These are phyloP conservation scores for Trichomalopsis sarcophagae DNA, from an alignment of 1,140 invertebrate species.

Conservation along the genomic window DNA sequence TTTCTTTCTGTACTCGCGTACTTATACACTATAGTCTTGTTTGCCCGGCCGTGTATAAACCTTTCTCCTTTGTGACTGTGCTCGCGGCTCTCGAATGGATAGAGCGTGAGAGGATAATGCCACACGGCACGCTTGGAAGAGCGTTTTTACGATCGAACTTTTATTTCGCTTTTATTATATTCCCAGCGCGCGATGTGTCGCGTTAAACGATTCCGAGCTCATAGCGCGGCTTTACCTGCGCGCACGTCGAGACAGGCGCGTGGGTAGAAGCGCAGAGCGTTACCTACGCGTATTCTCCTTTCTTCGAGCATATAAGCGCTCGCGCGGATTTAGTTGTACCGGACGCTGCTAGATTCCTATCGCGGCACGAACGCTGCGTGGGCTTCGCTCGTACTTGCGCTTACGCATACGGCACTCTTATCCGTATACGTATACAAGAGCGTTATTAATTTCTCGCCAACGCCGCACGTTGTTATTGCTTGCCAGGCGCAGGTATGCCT, in stretches of 20 bases:
- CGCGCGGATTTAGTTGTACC: slow-evolving; percentile 35
- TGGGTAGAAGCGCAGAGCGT: background rate
- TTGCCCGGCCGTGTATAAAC: background rate
- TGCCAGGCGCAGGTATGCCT: background rate
- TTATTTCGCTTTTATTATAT: background rate
- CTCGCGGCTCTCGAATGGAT: background rate
- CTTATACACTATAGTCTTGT: background rate
- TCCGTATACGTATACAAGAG: background rate
- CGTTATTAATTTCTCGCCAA: background rate
- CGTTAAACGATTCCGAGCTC: too few relatives aligned
- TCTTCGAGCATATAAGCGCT: background rate
- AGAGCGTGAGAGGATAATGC: background rate
- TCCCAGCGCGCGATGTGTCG: background rate
- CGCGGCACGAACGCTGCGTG: background rate
- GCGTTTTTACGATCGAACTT: background rate
- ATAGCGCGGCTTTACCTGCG: background rate
- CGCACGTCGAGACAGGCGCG: background rate
- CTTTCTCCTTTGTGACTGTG: background rate
- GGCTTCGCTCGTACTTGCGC: background rate
- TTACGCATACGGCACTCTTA: background rate
- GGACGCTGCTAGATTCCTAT: slow-evolving; percentile 38
- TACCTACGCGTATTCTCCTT: slow-evolving; percentile 37
- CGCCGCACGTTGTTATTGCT: background rate
- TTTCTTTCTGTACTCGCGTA: background rate
- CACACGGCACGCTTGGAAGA: background rate